These are phyloP conservation scores for Craterocephalus amniculus DNA, from an alignment of 2,797 vertebrate species.

Conservation along the genomic window DNA sequence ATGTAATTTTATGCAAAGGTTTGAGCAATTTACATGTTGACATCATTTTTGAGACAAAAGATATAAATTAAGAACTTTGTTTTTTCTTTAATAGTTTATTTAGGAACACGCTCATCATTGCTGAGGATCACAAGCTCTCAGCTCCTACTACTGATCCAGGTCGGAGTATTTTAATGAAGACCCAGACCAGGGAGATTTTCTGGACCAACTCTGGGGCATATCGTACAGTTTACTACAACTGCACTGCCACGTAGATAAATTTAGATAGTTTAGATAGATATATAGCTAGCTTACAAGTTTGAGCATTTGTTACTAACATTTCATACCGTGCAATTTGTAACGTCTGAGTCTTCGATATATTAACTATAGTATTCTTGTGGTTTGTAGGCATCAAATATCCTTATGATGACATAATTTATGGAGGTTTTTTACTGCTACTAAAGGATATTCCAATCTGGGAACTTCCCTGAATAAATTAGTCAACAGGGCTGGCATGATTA, in stretches of 20 bases:
- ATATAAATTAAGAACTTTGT: no score
- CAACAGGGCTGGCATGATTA: background rate
- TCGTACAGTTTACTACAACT: background rate
- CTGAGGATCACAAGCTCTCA: background rate
- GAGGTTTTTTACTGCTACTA: background rate
- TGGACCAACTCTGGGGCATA: background rate
- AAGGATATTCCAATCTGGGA: background rate
- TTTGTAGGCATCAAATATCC: background rate
- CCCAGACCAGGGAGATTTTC: background rate
- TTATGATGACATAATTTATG: background rate
- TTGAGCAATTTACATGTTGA: background rate
- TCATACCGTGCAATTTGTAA: background rate
- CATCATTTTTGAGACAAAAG: background rate
- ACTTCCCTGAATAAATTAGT: background rate
- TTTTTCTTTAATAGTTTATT: background rate
- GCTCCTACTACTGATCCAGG: background rate
- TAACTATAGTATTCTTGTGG: background rate
- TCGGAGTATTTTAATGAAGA: background rate
- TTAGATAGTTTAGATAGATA: background rate
- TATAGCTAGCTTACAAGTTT: background rate
- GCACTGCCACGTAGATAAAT: background rate
- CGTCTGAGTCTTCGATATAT: background rate
- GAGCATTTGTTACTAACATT: background rate
- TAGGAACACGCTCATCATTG: no score
- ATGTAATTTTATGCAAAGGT: background rate